Conservation (phyloP, 2,888 invertebrate genomes). For the Poecilobothrus nobilitatus region DNA sequence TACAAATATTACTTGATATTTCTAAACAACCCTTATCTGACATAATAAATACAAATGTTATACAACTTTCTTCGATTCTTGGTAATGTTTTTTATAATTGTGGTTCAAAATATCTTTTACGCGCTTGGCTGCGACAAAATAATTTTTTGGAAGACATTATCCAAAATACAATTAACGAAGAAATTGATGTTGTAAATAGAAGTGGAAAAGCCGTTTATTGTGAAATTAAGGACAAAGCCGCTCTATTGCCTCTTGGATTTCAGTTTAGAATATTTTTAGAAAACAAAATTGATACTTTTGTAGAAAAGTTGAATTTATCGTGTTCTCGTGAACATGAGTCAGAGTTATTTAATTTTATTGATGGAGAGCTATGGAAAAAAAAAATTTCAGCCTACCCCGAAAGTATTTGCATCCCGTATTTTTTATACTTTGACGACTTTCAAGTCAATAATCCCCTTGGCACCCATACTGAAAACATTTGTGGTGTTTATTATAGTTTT, state of each 20-base stretch:
- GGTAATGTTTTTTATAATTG: neutral
- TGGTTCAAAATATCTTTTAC: neutral
- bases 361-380: neutral
- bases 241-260: neutral
- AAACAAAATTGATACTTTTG: neutral
- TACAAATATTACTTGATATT: neutral
- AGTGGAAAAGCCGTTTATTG: neutral
- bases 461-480: neutral
- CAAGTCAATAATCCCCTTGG: neutral
- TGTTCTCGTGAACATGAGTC: neutral
- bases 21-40: neutral
- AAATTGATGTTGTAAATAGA: neutral
- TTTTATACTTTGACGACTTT: neutral
- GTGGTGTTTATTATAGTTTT: slow-evolving; percentile 7
- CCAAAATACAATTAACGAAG: neutral
- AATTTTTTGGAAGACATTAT: neutral
- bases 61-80: neutral
- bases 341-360: neutral
- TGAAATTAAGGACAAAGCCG: neutral
- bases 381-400: neutral
- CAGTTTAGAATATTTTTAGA: neutral
- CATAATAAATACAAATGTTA: neutral
- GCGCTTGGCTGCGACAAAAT: neutral
- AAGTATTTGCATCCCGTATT: neutral
- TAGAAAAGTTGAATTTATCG: neutral